Evolutionary conservation across 23 tunicate species (phyloP), one percentile per base, ranked within the genome.

Genomic region (Trididemnum nubilum): DNA sequence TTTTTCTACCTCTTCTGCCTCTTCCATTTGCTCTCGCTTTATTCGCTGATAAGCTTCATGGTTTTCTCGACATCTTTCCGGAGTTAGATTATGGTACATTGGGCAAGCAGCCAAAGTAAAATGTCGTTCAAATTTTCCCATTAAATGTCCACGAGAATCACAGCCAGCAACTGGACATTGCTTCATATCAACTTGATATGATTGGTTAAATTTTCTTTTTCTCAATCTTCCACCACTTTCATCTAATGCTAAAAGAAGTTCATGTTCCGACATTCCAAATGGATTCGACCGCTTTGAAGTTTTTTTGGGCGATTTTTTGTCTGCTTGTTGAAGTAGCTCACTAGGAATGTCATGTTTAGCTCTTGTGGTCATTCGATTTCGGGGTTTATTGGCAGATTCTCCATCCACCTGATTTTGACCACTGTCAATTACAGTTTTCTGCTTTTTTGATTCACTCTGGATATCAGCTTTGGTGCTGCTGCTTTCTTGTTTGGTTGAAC

Each of bases 121-220:
- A 82, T 94, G 99, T 24, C 94, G 71, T 65, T 88, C 94, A 57
- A 80, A 88, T 22, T 85, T 81, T 54, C 99, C 99, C 79, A 83
- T 67, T 36, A 94, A 77, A 51, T 94, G 99, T 0, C 94, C 94
- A 33, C 84, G 87, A 0, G 95, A 89, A 67, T 94, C 91, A 71
- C 99, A 94, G 39, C 91, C 94, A 31, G 86, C 52, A 23, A 92
- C 82, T 18, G 99, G 99, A 44, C 99, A 94, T 66, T 86, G 82
- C 54, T 92, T 92, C 85, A 87, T 70, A 72, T 92, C 97, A 73
- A 84, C 88, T 59, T 86, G 86, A 70, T 92, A 92, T 0, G 97
- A 92, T 12, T 81, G 90, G 33, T 40, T 54, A 44, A 70, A 64
- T 44, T 83, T 86, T 38, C 92, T 76, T 61, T 92, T 89, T 2